Evolutionary conservation across 2,113 vertebrate genomes (phyloP).

Genomic region (Halcyon senegalensis): DNA sequence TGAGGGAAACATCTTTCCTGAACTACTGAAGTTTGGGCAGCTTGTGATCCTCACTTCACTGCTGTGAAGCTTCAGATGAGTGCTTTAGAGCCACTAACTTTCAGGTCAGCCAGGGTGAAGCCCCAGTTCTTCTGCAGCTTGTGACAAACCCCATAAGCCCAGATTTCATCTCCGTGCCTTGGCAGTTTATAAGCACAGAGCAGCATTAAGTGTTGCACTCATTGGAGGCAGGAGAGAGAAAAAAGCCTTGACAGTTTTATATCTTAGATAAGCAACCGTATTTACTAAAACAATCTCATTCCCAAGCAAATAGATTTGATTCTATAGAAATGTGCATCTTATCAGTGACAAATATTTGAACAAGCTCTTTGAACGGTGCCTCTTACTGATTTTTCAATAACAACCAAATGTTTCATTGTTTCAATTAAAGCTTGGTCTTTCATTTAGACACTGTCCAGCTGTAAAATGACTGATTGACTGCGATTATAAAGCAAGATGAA

Average conservation of each 20-base stretch:
- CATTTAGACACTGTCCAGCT: conserved; percentile 19
- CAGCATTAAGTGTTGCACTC: neutral
- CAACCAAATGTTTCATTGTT: conserved; percentile 32
- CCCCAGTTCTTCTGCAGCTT: neutral
- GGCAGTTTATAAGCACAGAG: neutral
- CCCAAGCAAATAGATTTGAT: conserved; percentile 25
- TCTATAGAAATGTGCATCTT: conserved; percentile 29
- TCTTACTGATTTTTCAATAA: conserved; percentile 19
- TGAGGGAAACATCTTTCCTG: neutral
- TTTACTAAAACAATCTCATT: conserved; percentile 45
- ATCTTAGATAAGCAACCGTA: conserved; percentile 30
- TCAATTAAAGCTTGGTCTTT: conserved; percentile 24
- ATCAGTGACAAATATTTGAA: conserved; percentile 34
- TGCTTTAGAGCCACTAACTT: neutral
- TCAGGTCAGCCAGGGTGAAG: conserved; percentile 37
- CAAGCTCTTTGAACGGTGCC: neutral
- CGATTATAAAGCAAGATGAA: conserved; percentile 12
- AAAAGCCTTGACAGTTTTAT: neutral
- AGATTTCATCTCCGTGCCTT: conserved; percentile 1
- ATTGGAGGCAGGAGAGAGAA: neutral
- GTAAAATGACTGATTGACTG: conserved; percentile 14
- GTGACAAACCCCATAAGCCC: conserved; percentile 28
- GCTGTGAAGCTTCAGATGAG: neutral
- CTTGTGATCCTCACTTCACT: accelerated
- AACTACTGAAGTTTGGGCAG: neutral